Base-by-base conservation (phyloP, 2,888 invertebrate species). In the Drosophila phalerata region DNA sequence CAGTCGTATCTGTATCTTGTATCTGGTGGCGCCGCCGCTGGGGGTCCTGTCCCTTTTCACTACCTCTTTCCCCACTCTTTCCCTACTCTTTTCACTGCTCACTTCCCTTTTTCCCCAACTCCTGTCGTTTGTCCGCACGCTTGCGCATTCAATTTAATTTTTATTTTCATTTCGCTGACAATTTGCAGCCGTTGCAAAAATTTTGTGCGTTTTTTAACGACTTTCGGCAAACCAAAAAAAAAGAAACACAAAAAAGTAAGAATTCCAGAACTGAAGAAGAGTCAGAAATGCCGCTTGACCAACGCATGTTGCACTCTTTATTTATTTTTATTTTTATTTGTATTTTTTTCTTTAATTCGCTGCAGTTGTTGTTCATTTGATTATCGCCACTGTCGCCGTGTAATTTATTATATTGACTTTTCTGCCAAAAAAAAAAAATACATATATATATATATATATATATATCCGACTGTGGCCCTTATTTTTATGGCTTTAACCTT, bases 401-500 rank as follows among this genome's bases (percentile, higher is more conserved):
- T 86, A 86, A 86, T 86, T 86, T 86, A 86, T 86, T 90, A 86
- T 88, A 86, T 88, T 90, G 90, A 84, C 89, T 90, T 83, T 43
- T 73, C 56, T 52, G 52, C 37, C 37, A n/a, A 37, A 6, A 6
- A 37, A 37, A 37, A 22, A 22, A 22, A 22, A 22, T 4, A 22
- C n/a, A n/a, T n/a, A 22, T 2, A 22, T 2, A 22, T 22, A 22
- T 22, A 22, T 3, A 1, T 22, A 22, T 22, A 22, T 37, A 4
- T 11, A 40, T 45, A 45, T 37, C 5, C 25, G 34, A 34, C 42
- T 49, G 30, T 53, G 77, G 79, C 85, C 80, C 86, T 77, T 80
- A 73, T 81, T 90, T 89, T 90, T 89, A 86, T 89, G 88, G 89
- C 81, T 85, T 86, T 88, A 88, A 89, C 90, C 84, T 85, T 73